Evolutionary conservation across 2,888 invertebrate genomes (phyloP).

Genomic region (Sinelater perroti): DNA sequence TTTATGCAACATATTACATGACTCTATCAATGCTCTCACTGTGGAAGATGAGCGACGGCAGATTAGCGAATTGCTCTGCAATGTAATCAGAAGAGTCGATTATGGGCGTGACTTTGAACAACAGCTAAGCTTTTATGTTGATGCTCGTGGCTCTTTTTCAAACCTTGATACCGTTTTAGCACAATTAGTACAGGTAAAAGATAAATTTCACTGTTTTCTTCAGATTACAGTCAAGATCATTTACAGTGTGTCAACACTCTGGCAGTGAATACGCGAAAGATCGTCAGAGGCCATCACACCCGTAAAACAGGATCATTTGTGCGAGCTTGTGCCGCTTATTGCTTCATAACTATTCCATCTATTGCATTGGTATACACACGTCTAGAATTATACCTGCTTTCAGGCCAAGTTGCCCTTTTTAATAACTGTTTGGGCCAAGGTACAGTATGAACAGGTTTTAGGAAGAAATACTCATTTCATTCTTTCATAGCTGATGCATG

Average conservation of each 20-base stretch:
- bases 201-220: slow-evolving; percentile 21
- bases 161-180: slow-evolving; percentile 89
- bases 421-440: slow-evolving; percentile 94
- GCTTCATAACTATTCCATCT: slow-evolving; percentile 97
- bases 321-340: slow-evolving; percentile 94
- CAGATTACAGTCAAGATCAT: neutral
- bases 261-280: slow-evolving; percentile 72
- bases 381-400: slow-evolving; percentile 85
- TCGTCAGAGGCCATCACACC: slow-evolving; percentile 79
- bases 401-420: slow-evolving; percentile 87
- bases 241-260: slow-evolving; percentile 82
- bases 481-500: slow-evolving; percentile 83
- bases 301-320: slow-evolving; percentile 86
- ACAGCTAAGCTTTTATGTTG: slow-evolving; percentile 92
- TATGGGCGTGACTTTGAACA: slow-evolving; percentile 90
- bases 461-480: neutral
- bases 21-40: slow-evolving; percentile 90
- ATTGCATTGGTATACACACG: slow-evolving; percentile 80
- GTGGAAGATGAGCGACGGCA: slow-evolving; percentile 92
- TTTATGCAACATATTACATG: slow-evolving; percentile 88
- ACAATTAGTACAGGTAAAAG: slow-evolving; percentile 82
- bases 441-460: slow-evolving; percentile 53
- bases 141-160: slow-evolving; percentile 88
- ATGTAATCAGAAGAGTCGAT: slow-evolving; percentile 80
- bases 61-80: slow-evolving; percentile 83